These are phyloP conservation scores for Polyploca ridens DNA, from an alignment of 2,888 invertebrate genomes.

Conservation along the genomic window DNA sequence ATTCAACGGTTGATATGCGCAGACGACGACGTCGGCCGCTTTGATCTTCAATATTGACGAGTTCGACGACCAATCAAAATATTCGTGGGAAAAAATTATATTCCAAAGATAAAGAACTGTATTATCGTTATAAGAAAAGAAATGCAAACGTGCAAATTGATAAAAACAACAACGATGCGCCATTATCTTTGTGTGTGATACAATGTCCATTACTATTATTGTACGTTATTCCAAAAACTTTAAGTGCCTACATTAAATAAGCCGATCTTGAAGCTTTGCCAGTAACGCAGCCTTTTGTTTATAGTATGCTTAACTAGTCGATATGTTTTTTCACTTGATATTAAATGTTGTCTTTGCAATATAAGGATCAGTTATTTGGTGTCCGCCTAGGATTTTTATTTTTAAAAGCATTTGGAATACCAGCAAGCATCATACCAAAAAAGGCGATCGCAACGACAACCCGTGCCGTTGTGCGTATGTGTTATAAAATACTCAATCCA, in stretches of 20 bases:
- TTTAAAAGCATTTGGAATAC: slow-evolving; percentile 66
- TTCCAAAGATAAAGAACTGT: slow-evolving; percentile 14
- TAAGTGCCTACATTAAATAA: slow-evolving; percentile 20
- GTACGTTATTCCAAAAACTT: slow-evolving; percentile 44
- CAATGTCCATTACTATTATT: slow-evolving; percentile 28
- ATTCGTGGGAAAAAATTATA: slow-evolving; percentile 52
- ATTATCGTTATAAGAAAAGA: slow-evolving; percentile 11
- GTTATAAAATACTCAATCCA: slow-evolving; percentile 65
- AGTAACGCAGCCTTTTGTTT: slow-evolving; percentile 36
- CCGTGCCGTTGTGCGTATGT: slow-evolving; percentile 59
- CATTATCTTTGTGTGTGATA: slow-evolving; percentile 7
- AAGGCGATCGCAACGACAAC: slow-evolving; percentile 66
- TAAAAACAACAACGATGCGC: neutral
- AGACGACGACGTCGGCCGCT: slow-evolving; percentile 58
- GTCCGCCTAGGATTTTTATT: slow-evolving; percentile 73
- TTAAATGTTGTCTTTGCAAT: slow-evolving; percentile 74
- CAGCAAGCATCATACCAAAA: slow-evolving; percentile 69
- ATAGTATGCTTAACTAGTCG: slow-evolving; percentile 53
- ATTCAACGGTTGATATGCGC: slow-evolving; percentile 70
- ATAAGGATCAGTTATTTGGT: slow-evolving; percentile 75
- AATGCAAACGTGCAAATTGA: neutral
- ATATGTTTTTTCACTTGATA: slow-evolving; percentile 63
- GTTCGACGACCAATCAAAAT: slow-evolving; percentile 78
- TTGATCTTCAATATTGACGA: slow-evolving; percentile 71
- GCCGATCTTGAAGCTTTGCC: slow-evolving; percentile 7